Evolutionary conservation across 2,888 invertebrate genomes (phyloP), one percentile per base, ranked within the genome.

Genomic region (Diloba caeruleocephala): DNA sequence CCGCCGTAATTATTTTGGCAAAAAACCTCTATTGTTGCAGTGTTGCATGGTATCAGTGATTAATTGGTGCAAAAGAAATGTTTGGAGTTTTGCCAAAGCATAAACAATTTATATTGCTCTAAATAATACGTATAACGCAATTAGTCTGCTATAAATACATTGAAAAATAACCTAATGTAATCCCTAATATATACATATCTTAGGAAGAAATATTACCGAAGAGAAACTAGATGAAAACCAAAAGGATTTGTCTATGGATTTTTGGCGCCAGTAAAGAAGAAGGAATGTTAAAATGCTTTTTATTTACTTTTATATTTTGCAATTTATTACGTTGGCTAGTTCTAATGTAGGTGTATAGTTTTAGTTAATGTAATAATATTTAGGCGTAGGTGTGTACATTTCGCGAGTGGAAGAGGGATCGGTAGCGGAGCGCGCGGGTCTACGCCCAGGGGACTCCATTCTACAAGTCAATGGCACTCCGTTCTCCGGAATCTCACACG

Each of bases 401-500:
- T 98, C 98, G 79, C 94, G 98, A 79, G 97, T 98, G 78, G 98
- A 98, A 87, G 97, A 97, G 79, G 97, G 97, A 64, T 97, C 97
- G 78, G 97, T 98, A 73, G 98, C 98, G 66, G 98, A 98, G 89
- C 95, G 97, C 70, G 96, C 97, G 60, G 98, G 98, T 64, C 94
- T 98, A 67, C 95, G 97, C 81, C 97, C 98, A 65, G 98, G 98
- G 65, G 98, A 98, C 94, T 98, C 98, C 86, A 98, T 98, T 85
- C 94, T 98, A 79, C 98, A 98, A 91, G 98, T 98, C 71, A 98
- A 98, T 91, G 98, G 98, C 60, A 97, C 97, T 58, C 98, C 98
- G 65, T 98, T 98, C 92, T 97, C 97, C 49, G 97, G 97, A 80
- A 97, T 98, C 85, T 97, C 97, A 67, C 98, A 98, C 90, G 97